A percentile compares a stretch with the other conserved stretches of the same genome.
Conservation (phyloP, 2,888 invertebrate genomes). For the Hypselothyrea guttata region DNA sequence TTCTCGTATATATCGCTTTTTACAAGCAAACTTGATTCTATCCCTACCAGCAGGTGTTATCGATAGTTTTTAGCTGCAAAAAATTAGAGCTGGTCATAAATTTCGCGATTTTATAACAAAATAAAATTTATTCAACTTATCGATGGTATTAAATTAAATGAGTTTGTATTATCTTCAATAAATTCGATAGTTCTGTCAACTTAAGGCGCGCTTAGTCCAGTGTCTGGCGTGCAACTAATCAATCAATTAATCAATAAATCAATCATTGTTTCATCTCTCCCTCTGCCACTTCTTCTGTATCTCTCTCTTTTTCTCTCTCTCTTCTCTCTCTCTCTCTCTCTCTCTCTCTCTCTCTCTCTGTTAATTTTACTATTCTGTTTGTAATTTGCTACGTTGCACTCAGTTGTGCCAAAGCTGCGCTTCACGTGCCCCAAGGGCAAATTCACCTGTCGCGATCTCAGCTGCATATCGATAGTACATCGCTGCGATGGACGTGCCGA, state of each 20-base stretch:
- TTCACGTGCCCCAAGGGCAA: slow-evolving; percentile 83
- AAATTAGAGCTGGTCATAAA: too few relatives aligned
- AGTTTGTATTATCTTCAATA: too few relatives aligned
- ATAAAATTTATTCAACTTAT: too few relatives aligned
- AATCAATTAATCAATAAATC: slow-evolving; percentile 4
- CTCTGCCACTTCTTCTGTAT: slow-evolving; percentile 1
- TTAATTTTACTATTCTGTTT: too few relatives aligned
- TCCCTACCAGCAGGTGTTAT: too few relatives aligned
- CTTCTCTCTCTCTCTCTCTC: slow-evolving; percentile 13
- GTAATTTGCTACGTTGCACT: slow-evolving; percentile 13
- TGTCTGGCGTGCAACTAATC: neutral
- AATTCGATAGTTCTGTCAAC: too few relatives aligned
- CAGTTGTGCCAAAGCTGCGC: slow-evolving; percentile 78
- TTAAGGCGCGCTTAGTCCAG: neutral
- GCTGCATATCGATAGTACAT: slow-evolving; percentile 87
- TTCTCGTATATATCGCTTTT: too few relatives aligned
- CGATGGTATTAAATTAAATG: too few relatives aligned
- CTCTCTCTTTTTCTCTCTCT: neutral
- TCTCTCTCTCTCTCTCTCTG: slow-evolving; percentile 10
- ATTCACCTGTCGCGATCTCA: slow-evolving; percentile 89
- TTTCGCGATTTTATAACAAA: too few relatives aligned
- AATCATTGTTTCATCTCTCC: slow-evolving; percentile 13
- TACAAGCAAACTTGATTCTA: too few relatives aligned
- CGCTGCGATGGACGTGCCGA: slow-evolving; percentile 89
- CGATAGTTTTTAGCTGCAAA: too few relatives aligned